These are phyloP conservation scores for Malurus melanocephalus DNA, from an alignment of 2,113 vertebrate genomes.

Conservation along the genomic window DNA sequence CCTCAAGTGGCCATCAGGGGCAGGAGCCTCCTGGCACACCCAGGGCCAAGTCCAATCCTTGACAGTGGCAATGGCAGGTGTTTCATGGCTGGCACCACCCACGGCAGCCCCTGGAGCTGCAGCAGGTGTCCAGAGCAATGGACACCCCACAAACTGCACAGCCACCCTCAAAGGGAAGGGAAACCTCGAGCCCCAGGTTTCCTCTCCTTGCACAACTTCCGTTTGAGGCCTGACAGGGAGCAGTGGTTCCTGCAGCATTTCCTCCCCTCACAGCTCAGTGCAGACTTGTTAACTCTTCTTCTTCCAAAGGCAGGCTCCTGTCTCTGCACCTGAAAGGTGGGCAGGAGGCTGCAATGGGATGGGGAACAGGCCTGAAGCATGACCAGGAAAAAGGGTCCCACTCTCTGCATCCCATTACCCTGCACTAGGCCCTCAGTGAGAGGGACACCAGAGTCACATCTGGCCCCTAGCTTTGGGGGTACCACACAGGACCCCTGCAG, in stretches of 20 bases:
- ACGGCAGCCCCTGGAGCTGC: rapidly evolving
- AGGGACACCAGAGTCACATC: not conserved
- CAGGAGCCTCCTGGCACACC: not conserved
- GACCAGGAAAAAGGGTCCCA: not conserved
- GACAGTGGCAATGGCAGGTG: not conserved
- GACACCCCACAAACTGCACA: not conserved
- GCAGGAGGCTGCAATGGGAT: not conserved
- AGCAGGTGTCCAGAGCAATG: rapidly evolving
- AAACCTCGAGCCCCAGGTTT: not conserved
- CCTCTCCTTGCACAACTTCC: conserved; percentile 32
- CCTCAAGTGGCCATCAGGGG: not conserved
- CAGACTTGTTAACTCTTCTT: conserved; percentile 23
- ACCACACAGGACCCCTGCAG: not conserved
- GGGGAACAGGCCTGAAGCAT: not conserved
- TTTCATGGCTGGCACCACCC: not conserved
- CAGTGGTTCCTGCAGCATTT: conserved; percentile 42
- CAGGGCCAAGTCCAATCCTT: conserved; percentile 7
- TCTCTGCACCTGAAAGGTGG: rapidly evolving
- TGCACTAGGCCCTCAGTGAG: not conserved
- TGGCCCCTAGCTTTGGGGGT: not conserved
- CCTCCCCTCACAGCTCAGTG: not conserved
- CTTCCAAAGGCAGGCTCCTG: not conserved
- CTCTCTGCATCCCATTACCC: not conserved
- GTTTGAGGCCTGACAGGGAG: not conserved
- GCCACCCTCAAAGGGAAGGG: not conserved